These are phyloP conservation scores for Scolanthus callimorphus DNA, from an alignment of 92 coral and sea anemone genomes.

Conservation along the genomic window DNA sequence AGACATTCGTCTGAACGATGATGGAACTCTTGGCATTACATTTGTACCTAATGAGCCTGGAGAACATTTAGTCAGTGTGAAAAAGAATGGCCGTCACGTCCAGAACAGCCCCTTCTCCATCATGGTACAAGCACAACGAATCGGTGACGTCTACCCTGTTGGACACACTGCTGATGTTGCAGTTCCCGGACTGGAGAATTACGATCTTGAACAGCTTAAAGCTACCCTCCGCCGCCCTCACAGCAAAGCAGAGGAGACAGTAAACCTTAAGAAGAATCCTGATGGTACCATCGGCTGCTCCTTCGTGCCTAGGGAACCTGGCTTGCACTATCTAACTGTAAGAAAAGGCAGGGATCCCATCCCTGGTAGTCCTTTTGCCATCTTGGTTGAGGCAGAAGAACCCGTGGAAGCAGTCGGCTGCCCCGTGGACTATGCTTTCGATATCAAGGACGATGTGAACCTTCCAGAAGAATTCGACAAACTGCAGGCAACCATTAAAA, in stretches of 20 bases:
- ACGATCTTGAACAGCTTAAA: conserved; percentile 52
- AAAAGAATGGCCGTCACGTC: conserved; percentile 74
- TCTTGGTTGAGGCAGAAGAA: conserved; percentile 95
- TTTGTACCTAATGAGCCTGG: conserved; percentile 96
- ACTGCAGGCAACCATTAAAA: conserved; percentile 81
- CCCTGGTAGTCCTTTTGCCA: conserved; percentile 99
- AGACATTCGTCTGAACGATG: conserved; percentile 72
- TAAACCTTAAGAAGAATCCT: conserved; percentile 72
- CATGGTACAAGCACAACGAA: conserved; percentile 95
- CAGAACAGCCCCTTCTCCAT: conserved; percentile 98
- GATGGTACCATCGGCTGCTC: conserved; percentile 82
- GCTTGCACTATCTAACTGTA: conserved; percentile 89
- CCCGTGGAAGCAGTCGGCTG: conserved; percentile 97
- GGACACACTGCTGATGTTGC: conserved; percentile 95
- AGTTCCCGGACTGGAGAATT: conserved; percentile 80
- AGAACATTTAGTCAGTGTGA: conserved; percentile 87
- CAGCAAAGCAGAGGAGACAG: conserved; percentile 83
- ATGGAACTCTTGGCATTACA: conserved; percentile 82
- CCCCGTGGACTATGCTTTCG: conserved; percentile 90
- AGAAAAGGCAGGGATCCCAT: conserved; percentile 74
- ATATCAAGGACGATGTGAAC: conserved; percentile 82
- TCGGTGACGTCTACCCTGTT: conserved; percentile 92
- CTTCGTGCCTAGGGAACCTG: conserved; percentile 90
- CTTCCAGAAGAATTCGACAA: conserved; percentile 88
- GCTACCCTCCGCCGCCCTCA: conserved; percentile 93